Evolutionary conservation across 2,797 vertebrate genomes (phyloP), one percentile per base, ranked within the genome.

Genomic region (Hafferia zeledoni): DNA sequence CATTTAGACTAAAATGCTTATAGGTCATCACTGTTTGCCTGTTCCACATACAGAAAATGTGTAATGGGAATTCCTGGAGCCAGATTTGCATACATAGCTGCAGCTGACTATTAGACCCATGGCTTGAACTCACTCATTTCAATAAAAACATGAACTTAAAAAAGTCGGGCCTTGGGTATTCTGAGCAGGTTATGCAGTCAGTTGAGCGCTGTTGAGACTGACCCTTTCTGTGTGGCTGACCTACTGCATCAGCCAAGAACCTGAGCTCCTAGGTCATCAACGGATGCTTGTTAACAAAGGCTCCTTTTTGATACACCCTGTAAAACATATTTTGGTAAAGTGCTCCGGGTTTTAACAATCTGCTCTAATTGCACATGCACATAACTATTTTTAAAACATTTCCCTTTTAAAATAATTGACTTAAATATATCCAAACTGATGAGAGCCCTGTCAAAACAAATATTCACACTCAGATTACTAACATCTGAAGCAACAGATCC

Each of bases 361-460:
- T 69, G 30, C 27, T 94, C 75, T 89, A 72, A 57, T 47, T 75
- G 20, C 4, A 20, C 47, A 41, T 90, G 52, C 13, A 52, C 10
- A 8, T 1, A 46, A 67, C 71, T 75, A 28, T 85, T 80, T 91
- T 68, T 17, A 10, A 88, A 90, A 57, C 0, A 74, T 53, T 76
- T 70, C 17, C 19, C 14, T 39, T 82, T 86, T 57, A 4, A 87
- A 89, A 67, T 78, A 79, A 41, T 41, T 93, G 43, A 72, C 37
- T 83, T 88, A 47, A 86, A 84, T 87, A 47, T n/a, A 71, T 57
- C 60, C 37, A 94, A 72, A 68, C 27, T 64, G 56, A 60, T 70
- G 33, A 88, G 70, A 79, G 39, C 53, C 17, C 60, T 82, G 77
- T 67, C 53, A 84, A 84, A 93, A 90, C 63, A 93, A 86, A 94